Evolutionary conservation across 2,113 vertebrate genomes (phyloP).

Genomic region (Burhinus bistriatus): DNA sequence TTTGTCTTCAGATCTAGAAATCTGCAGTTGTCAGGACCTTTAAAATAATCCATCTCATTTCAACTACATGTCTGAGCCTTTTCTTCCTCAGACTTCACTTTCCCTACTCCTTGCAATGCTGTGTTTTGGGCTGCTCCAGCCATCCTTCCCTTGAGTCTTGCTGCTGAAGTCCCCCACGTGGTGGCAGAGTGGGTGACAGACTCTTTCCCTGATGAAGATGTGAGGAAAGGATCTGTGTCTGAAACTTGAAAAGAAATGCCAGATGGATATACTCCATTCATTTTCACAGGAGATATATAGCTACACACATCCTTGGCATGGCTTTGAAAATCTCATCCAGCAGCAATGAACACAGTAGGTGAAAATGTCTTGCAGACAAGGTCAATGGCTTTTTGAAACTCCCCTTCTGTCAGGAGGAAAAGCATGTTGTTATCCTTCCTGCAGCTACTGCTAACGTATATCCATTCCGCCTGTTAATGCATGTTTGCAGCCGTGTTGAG

Average conservation of each 20-base stretch:
- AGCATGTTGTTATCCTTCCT: neutral
- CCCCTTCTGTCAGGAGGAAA: neutral
- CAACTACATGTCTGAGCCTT: neutral
- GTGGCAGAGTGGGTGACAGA: neutral
- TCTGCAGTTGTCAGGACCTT: neutral
- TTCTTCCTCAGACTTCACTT: neutral
- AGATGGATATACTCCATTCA: neutral
- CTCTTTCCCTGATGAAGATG: neutral
- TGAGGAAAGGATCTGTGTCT: neutral
- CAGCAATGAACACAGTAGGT: neutral
- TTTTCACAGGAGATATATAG: neutral
- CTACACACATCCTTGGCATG: neutral
- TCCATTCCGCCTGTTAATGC: neutral
- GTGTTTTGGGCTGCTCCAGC: rapidly evolving
- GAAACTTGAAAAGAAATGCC: neutral
- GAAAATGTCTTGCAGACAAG: neutral
- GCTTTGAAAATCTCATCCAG: neutral
- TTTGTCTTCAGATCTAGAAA: neutral
- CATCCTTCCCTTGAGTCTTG: neutral
- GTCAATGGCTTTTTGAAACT: neutral
- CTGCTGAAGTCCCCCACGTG: neutral
- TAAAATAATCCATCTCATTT: neutral
- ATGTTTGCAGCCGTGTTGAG: neutral
- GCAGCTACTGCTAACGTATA: neutral
- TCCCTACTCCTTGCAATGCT: neutral